phyloP scores from a whole-genome alignment of 2,888 invertebrate species.

The Carterocephalus palaemon region DNA sequence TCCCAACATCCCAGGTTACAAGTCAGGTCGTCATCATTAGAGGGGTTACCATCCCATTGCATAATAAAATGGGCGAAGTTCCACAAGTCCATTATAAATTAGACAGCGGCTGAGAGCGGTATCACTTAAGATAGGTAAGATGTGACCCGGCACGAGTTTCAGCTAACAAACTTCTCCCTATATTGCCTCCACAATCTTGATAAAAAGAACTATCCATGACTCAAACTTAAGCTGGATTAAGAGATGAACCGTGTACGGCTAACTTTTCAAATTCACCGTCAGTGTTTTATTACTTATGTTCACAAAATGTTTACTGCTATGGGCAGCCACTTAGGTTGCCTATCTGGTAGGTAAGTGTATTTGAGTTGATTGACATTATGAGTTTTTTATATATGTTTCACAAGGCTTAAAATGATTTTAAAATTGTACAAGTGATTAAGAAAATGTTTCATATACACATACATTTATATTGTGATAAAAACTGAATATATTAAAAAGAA shows the following conservation, averaged over 20 bases:
- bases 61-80: slow-evolving; percentile 79
- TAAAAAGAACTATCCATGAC: slow-evolving; percentile 74
- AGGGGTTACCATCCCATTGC: slow-evolving; percentile 77
- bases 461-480: neutral
- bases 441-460: neutral
- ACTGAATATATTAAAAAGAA: neutral
- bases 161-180: slow-evolving; percentile 67
- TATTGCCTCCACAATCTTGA: slow-evolving; percentile 71
- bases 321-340: slow-evolving; percentile 24
- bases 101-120: slow-evolving; percentile 75
- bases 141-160: slow-evolving; percentile 74
- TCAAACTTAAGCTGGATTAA: slow-evolving; percentile 70
- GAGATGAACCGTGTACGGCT: slow-evolving; percentile 40
- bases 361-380: too few species aligned
- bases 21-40: slow-evolving; percentile 75
- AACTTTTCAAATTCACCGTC: slow-evolving; percentile 45
- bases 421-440: too few species aligned
- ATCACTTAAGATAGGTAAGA: slow-evolving; percentile 78
- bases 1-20: slow-evolving; percentile 53
- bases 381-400: too few species aligned
- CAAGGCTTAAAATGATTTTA: too few species aligned
- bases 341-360: slow-evolving; percentile 3
- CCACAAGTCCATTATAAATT: slow-evolving; percentile 79
- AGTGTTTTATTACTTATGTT: slow-evolving; percentile 27
- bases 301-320: slow-evolving; percentile 35